Percentiles rank a stretch among this genome's conserved stretches.
Evolutionary conservation across 2,888 invertebrate genomes (phyloP).

Genomic region (Thymelicus acteon): DNA sequence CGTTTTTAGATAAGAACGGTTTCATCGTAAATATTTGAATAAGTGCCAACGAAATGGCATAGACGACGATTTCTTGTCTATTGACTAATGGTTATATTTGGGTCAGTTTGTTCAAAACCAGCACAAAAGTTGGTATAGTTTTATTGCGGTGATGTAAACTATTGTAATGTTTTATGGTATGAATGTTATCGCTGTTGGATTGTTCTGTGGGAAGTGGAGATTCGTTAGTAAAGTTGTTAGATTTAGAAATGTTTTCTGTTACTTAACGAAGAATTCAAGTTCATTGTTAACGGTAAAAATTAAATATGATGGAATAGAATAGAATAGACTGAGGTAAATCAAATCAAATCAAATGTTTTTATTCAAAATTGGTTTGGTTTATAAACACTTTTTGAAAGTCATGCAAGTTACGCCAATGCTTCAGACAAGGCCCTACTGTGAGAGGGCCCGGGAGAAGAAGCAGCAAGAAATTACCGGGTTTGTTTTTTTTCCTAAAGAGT

Average conservation of each 20-base stretch:
- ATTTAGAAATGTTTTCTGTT: neutral
- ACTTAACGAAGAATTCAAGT: neutral
- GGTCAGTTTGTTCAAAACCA: conserved; percentile 16
- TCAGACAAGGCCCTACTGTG: no score
- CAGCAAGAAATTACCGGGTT: no score
- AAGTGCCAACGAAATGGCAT: conserved; percentile 51
- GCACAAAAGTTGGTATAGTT: conserved; percentile 12
- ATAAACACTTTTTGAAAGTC: no score
- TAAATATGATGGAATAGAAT: neutral
- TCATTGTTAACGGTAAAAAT: neutral
- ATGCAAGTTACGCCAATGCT: no score
- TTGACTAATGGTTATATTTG: conserved; percentile 35
- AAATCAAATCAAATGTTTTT: no score
- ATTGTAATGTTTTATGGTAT: conserved; percentile 16
- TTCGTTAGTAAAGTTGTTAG: neutral
- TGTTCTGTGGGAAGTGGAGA: conserved; percentile 3
- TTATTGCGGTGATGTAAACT: conserved; percentile 7
- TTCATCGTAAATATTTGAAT: conserved; percentile 54
- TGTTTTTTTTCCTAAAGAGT: no score
- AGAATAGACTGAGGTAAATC: no score
- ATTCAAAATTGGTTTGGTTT: no score
- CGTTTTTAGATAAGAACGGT: conserved; percentile 42
- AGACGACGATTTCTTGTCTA: conserved; percentile 25
- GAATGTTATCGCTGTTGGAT: conserved; percentile 9
- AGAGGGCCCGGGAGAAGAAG: no score